Evolutionary conservation across 2,797 vertebrate genomes (phyloP).

Genomic region (Odontamblyopus rebecca): DNA sequence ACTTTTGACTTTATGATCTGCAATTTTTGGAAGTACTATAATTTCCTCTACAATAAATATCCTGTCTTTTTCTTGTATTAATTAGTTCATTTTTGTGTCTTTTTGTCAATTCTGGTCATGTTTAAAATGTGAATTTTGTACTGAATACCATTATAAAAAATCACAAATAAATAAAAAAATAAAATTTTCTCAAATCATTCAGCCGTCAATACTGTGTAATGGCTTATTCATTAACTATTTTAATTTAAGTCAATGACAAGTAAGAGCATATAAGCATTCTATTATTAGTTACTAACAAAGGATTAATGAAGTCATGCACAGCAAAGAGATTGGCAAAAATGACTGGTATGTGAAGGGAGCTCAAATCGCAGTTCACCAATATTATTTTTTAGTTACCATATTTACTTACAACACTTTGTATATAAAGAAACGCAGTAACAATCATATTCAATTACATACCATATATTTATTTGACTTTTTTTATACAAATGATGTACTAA

Average conservation of each 20-base stretch:
- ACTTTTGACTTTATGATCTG: background rate
- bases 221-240: background rate
- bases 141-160: too few species aligned
- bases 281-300: slow-evolving; percentile 41
- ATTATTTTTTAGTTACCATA: background rate
- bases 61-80: too few species aligned
- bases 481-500: slow-evolving; percentile 24
- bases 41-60: too few species aligned
- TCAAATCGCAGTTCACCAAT: background rate
- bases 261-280: background rate
- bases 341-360: background rate
- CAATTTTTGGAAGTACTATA: too few species aligned
- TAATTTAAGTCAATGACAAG: background rate
- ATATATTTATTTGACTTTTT: slow-evolving; percentile 47
- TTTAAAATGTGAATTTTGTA: too few species aligned
- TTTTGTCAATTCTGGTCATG: too few species aligned
- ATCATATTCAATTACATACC: slow-evolving; percentile 40
- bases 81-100: too few species aligned
- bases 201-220: too few species aligned
- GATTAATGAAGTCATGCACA: slow-evolving; percentile 36
- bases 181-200: too few species aligned
- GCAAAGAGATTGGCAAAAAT: slow-evolving; percentile 65
- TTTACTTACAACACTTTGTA: background rate
- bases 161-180: too few species aligned
- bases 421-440: slow-evolving; percentile 36